Base-by-base conservation (phyloP, 2,113 vertebrate species). In the Platysternon megacephalum region DNA sequence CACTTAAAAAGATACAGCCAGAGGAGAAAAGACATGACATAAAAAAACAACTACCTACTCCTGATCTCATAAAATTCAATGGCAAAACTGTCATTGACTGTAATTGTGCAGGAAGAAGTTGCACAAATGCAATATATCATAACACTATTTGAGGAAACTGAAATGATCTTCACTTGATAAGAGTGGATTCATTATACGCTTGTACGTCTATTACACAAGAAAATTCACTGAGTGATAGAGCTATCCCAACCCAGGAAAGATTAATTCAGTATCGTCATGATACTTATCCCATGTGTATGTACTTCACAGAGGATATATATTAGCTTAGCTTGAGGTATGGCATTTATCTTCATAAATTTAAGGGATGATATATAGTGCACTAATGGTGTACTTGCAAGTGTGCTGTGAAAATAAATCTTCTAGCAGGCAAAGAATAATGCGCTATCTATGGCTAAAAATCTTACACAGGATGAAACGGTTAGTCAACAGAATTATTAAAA, bases 331-430 rank as follows among this genome's bases (percentile, higher is more conserved):
- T 85, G 79, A 94, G 52, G 86, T 49, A 94, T 1, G 56, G 87
- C 61, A 81, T 88, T 96, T 82, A 93, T 87, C 52, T 61, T 91
- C 21, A 11, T 85, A 92, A 94, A 95, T 79, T 95, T 84, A 86
- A 61, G 28, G 55, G 42, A 88, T 91, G 96, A 97, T 82, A 90
- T 84, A 96, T 96, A 0, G 13, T 24, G 79, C 24, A 80, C 22
- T 87, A 79, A 56, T 56, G 82, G 85, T 2, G 39, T 74, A 52
- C 2, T 61, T 11, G 87, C 83, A 87, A 88, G 84, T 42, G n/a
- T 0, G 11, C 79, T 93, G 78, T 29, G 83, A 91, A 56, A 95
- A 92, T 82, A n/a, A 79, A 93, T 83, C 83, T 92, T 52, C 52
- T 65, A 81, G 65, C 44, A 48, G 89, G 94, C 56, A 85, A 89